Evolutionary conservation across 2,888 invertebrate species (phyloP).

Genomic region (Dynastes hyllus): DNA sequence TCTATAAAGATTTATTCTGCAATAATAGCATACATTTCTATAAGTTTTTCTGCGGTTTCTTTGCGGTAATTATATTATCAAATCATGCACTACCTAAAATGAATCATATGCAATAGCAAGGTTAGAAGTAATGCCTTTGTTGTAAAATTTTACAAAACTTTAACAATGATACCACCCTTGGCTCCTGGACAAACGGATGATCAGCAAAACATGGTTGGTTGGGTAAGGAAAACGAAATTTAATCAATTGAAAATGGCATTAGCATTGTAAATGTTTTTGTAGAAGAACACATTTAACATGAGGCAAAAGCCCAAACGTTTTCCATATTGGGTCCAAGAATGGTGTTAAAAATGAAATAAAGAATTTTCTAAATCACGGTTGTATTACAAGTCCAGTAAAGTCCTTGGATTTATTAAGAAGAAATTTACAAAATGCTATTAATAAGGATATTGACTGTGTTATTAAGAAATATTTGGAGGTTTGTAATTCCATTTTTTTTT

Average conservation of each 20-base stretch:
- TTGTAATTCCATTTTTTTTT: slow-evolving; percentile 57
- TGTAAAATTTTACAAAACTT: slow-evolving; percentile 26
- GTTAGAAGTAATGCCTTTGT: slow-evolving; percentile 47
- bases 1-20: too few relatives aligned
- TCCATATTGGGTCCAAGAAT: slow-evolving; percentile 76
- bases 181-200: slow-evolving; percentile 69
- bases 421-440: slow-evolving; percentile 84
- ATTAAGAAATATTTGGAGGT: slow-evolving; percentile 86
- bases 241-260: not conserved
- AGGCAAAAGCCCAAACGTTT: slow-evolving; percentile 81
- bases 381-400: slow-evolving; percentile 79
- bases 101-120: slow-evolving; percentile 15
- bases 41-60: too few relatives aligned
- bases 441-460: slow-evolving; percentile 85
- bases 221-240: slow-evolving; percentile 63
- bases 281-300: slow-evolving; percentile 78
- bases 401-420: slow-evolving; percentile 84
- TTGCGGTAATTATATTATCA: too few relatives aligned
- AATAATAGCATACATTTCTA: too few relatives aligned
- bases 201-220: slow-evolving; percentile 70
- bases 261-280: slow-evolving; percentile 39
- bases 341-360: slow-evolving; percentile 69
- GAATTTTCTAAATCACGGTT: slow-evolving; percentile 69
- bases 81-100: not conserved
- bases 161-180: slow-evolving; percentile 71